These are phyloP conservation scores for Panagrolaimus sp. DNA, from an alignment of 1,140 invertebrate species.

Conservation along the genomic window DNA sequence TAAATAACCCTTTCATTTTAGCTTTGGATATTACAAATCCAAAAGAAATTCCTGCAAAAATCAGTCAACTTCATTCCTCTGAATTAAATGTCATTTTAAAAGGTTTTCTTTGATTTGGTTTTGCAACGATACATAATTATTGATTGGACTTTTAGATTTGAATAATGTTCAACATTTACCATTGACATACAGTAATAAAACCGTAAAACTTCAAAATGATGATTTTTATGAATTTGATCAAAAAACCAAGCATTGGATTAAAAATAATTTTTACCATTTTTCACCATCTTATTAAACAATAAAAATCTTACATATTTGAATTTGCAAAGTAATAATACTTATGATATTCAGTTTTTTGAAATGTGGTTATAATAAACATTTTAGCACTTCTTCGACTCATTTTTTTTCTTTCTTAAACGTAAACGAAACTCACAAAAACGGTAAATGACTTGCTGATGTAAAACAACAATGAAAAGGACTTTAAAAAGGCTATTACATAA, in stretches of 20 bases:
- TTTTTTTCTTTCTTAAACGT: too few species aligned
- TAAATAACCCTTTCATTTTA: neutral
- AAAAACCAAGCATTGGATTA: neutral
- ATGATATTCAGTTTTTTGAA: neutral
- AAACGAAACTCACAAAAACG: too few species aligned
- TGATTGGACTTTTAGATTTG: neutral
- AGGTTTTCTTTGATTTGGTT: constrained; percentile 16
- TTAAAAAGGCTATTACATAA: too few species aligned
- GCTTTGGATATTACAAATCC: constrained; percentile 3
- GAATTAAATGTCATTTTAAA: constrained; percentile 22
- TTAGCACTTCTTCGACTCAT: too few species aligned
- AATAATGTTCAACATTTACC: neutral
- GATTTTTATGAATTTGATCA: neutral
- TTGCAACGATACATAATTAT: neutral
- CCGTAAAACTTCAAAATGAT: neutral
- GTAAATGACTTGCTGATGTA: too few species aligned
- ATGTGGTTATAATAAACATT: neutral
- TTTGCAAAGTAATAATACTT: neutral
- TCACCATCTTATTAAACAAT: neutral
- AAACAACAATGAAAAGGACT: too few species aligned
- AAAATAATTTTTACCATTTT: neutral
- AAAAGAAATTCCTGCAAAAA: neutral
- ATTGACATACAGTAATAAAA: neutral
- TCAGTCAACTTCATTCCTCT: neutral
- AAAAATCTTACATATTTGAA: neutral